These are phyloP conservation scores for Venusia cambrica DNA, from an alignment of 2,888 invertebrate genomes.

Conservation along the genomic window DNA sequence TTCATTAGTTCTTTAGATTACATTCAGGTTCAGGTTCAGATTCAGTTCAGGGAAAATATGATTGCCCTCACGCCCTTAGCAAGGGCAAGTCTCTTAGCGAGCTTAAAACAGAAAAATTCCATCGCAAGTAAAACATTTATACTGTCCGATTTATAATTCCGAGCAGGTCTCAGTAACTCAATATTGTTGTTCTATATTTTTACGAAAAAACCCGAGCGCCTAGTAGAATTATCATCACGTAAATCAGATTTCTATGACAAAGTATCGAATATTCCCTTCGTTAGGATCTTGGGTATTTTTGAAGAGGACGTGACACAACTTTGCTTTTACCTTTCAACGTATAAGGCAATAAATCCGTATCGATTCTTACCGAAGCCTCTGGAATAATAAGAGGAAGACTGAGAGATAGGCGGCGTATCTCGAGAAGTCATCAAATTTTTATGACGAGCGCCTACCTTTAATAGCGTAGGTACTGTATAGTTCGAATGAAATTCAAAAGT, in stretches of 20 bases:
- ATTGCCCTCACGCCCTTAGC: too few relatives aligned
- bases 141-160: too few relatives aligned
- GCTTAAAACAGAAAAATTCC: too few relatives aligned
- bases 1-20: too few relatives aligned
- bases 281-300: slow-evolving; percentile 28
- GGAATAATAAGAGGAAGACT: slow-evolving; percentile 33
- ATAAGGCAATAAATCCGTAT: slow-evolving; percentile 34
- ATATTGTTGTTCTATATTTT: slow-evolving; percentile 16
- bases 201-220: slow-evolving; percentile 13
- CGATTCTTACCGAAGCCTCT: slow-evolving; percentile 30
- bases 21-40: too few relatives aligned
- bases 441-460: slow-evolving; percentile 33
- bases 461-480: slow-evolving; percentile 25
- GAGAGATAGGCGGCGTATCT: slow-evolving; percentile 35
- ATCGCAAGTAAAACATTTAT: too few relatives aligned
- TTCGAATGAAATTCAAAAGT: slow-evolving; percentile 39
- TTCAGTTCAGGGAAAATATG: too few relatives aligned
- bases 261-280: slow-evolving; percentile 27
- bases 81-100: too few relatives aligned
- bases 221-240: slow-evolving; percentile 25
- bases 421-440: slow-evolving; percentile 37
- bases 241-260: slow-evolving; percentile 28
- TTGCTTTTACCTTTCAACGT: slow-evolving; percentile 33
- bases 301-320: slow-evolving; percentile 34
- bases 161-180: slow-evolving; percentile 15